Base-by-base conservation (phyloP, 1,140 invertebrate species). In the Chelonus insularis region DNA sequence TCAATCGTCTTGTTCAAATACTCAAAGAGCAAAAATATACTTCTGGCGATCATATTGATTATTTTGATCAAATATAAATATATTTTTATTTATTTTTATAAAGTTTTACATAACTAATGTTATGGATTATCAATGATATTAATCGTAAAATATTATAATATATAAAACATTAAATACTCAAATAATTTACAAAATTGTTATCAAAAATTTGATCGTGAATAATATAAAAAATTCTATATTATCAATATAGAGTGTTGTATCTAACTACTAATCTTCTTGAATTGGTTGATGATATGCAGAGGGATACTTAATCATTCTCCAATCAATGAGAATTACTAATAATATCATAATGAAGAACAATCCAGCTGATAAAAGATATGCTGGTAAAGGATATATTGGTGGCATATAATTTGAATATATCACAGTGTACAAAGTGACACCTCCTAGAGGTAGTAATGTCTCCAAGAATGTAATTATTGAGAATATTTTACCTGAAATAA, bases 21-120 rank as follows among this genome's bases (percentile, higher is more conserved):
- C 75, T 97, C 25, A 82, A 85, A 47, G 76, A 85, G n/a, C 87
- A 89, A 41, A 87, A 87, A 41, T 97, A 90, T 70, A 84, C 87
- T 64, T 90, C 89, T 16, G 95, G 94, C 0, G 89, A 89, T 72
- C 91, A 94, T 74, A 82, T 97, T 20, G 94, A 96, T 82, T 96
- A 91, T 81, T 96, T 86, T 81, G 94, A 96, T 54, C 54, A 77
- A 25, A 62, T 74, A 39, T 71, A 63, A 71, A 65, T n/a, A 36
- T n/a, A n/a, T n/a, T n/a, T n/a, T n/a, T n/a, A n/a, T n/a, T n/a
- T n/a, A n/a, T n/a, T n/a, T n/a, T n/a, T n/a, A n/a, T n/a, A n/a
- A n/a, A n/a, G n/a, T n/a, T n/a, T n/a, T n/a, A n/a, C n/a, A n/a
- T n/a, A n/a, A n/a, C n/a, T n/a, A n/a, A n/a, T n/a, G n/a, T n/a